A percentile compares a stretch with the other conserved stretches of the same genome.
Evolutionary conservation across 2,113 vertebrate species (phyloP).

Genomic region (Motacilla alba): DNA sequence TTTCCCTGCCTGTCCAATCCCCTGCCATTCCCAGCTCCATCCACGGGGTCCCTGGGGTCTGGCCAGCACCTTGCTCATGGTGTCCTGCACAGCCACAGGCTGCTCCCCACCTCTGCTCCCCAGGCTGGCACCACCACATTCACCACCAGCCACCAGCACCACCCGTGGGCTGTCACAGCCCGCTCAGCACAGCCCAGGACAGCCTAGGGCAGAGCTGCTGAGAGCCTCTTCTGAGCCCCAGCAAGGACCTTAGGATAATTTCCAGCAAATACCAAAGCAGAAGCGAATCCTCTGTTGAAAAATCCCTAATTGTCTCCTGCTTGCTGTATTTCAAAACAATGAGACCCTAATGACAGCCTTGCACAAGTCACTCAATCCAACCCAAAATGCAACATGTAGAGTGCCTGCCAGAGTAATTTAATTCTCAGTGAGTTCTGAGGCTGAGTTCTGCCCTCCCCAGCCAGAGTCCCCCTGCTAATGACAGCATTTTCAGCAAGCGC

Average conservation of each 20-base stretch:
- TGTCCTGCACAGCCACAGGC: not conserved
- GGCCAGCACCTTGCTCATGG: not conserved
- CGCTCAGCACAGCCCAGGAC: not conserved
- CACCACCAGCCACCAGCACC: not conserved
- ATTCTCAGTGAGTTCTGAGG: slow-evolving; percentile 33
- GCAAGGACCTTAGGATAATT: not conserved
- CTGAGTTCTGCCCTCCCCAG: not conserved
- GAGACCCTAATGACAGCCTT: not conserved
- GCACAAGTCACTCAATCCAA: not conserved
- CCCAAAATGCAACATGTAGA: slow-evolving; percentile 6
- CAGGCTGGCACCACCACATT: not conserved
- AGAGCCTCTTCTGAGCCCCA: not conserved
- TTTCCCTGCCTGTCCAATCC: not conserved
- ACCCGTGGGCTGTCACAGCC: fast-evolving
- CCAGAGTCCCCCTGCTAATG: slow-evolving; percentile 23
- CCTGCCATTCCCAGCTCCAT: not conserved
- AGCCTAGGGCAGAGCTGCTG: not conserved
- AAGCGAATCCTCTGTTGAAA: not conserved
- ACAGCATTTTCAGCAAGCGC: slow-evolving; percentile 14
- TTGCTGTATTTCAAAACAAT: slow-evolving; percentile 16
- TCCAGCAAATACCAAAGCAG: not conserved
- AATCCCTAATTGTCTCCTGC: not conserved
- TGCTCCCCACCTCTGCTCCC: not conserved
- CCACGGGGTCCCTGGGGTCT: fast-evolving
- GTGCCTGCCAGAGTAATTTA: slow-evolving; percentile 46